These are phyloP conservation scores for Lordiphosa stackelbergi DNA, from an alignment of 1,140 invertebrate genomes.

Conservation along the genomic window DNA sequence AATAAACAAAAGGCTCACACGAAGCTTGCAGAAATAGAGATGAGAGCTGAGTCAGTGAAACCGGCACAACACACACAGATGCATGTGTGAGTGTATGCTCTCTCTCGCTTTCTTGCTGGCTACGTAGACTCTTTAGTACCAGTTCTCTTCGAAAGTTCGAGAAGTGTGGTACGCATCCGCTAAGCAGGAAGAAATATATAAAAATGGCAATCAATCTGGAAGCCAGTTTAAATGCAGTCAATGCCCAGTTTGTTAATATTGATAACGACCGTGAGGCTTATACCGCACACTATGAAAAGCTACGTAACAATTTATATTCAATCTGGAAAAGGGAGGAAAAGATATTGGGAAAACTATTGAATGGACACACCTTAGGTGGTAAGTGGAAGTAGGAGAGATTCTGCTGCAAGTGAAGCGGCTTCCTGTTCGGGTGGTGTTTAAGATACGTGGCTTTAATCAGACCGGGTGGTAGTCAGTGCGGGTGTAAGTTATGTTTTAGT, in stretches of 20 bases:
- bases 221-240: not conserved
- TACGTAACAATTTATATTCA: slow-evolving; percentile 32
- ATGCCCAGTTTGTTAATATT: slow-evolving; percentile 28
- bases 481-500: too few species aligned
- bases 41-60: too few species aligned
- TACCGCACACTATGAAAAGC: slow-evolving; percentile 27
- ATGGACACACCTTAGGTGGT: slow-evolving; percentile 41
- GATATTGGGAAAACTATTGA: slow-evolving; percentile 26
- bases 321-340: slow-evolving; percentile 7
- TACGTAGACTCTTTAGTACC: not conserved
- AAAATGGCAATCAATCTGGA: slow-evolving; percentile 15
- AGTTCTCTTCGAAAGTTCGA: not conserved
- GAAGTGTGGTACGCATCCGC: not conserved
- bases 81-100: too few species aligned
- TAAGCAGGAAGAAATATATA: not conserved
- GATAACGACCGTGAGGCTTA: slow-evolving; percentile 17
- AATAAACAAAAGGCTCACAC: too few species aligned
- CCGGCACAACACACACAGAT: too few species aligned
- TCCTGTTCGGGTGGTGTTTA: too few species aligned
- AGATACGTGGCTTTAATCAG: too few species aligned
- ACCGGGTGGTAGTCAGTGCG: too few species aligned
- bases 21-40: too few species aligned
- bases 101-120: too few species aligned
- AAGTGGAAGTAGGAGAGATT: slow-evolving; percentile 6
- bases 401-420: too few species aligned